phyloP scores from a whole-genome alignment of 2,113 vertebrate genomes.

The Malurus melanocephalus region DNA sequence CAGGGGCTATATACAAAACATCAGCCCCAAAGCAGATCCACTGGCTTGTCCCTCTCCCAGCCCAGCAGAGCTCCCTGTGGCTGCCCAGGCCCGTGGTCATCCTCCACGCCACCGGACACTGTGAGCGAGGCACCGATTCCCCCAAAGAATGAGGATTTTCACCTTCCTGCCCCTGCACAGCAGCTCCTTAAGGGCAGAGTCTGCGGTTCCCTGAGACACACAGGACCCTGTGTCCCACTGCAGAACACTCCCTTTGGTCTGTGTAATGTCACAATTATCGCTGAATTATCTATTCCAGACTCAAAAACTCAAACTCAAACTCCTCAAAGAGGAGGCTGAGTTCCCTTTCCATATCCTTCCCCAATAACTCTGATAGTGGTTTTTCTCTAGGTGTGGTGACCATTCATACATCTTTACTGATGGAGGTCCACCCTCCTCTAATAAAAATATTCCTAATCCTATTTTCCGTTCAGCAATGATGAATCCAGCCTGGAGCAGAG shows the following conservation, averaged over 20 bases:
- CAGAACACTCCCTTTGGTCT: neutral
- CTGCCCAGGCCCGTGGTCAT: neutral
- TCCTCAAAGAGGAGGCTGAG: neutral
- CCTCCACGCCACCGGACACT: neutral
- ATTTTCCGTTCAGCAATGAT: neutral
- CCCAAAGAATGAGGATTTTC: neutral
- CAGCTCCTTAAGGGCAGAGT: neutral
- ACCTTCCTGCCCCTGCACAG: neutral
- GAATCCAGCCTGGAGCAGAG: neutral
- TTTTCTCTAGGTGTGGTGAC: neutral
- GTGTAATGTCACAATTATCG: neutral
- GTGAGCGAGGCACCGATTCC: conserved; percentile 31
- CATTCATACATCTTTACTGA: accelerated
- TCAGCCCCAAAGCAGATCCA: too few species aligned
- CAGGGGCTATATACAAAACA: too few species aligned
- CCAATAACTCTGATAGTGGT: neutral
- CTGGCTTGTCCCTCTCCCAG: neutral
- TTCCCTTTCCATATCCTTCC: neutral
- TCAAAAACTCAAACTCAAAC: too few species aligned
- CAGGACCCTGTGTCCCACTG: neutral
- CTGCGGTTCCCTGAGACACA: neutral
- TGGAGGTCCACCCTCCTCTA: neutral
- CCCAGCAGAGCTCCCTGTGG: neutral
- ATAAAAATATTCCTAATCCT: neutral
- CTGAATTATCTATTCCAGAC: too few species aligned